Evolutionary conservation across 2,888 invertebrate genomes (phyloP).

Genomic region (Pseudococcus viburni): DNA sequence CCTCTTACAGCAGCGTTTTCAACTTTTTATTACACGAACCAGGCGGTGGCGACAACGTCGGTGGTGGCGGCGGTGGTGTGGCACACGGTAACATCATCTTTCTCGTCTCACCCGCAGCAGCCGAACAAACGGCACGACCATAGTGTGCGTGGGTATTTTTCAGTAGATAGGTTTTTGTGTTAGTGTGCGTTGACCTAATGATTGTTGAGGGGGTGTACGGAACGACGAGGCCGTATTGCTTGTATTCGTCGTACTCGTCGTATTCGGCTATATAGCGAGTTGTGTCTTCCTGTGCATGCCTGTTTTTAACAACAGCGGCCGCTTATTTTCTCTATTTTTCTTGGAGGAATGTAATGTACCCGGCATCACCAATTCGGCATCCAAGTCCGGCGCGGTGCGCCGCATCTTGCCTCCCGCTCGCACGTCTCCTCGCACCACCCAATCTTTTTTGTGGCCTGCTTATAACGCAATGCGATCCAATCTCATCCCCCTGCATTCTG

Average conservation of each 20-base stretch:
- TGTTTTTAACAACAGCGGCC: conserved; percentile 9
- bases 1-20: background rate
- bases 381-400: background rate
- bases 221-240: conserved; percentile 40
- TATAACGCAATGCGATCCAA: conserved; percentile 19
- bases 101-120: conserved; percentile 25
- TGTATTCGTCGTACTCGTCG: conserved; percentile 49
- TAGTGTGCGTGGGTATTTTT: conserved; percentile 61
- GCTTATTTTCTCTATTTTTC: background rate
- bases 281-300: conserved; percentile 64
- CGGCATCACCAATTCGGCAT: background rate
- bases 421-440: background rate
- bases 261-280: conserved; percentile 47
- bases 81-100: conserved; percentile 65
- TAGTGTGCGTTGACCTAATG: conserved; percentile 65
- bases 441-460: conserved; percentile 9
- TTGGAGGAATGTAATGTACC: conserved; percentile 62
- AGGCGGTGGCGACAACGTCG: background rate
- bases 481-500: conserved; percentile 7
- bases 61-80: background rate
- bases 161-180: conserved; percentile 54
- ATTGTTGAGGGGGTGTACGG: conserved; percentile 58
- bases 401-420: background rate
- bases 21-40: conserved; percentile 55
- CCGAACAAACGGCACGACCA: background rate